phyloP scores from a whole-genome alignment of 2,113 vertebrate species.

The Scytalopus superciliaris region DNA sequence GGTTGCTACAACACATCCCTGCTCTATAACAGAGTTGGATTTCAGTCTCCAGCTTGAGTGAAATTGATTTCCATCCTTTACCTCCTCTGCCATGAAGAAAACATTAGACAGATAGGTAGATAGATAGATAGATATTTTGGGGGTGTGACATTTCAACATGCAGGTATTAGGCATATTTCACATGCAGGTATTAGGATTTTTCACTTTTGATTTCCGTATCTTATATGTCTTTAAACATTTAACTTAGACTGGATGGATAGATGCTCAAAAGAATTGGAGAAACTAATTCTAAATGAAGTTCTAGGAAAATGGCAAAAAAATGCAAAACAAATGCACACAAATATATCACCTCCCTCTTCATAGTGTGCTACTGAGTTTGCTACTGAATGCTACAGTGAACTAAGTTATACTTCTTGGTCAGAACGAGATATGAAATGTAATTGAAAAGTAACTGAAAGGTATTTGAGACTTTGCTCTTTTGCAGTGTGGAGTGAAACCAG shows the following conservation, averaged over 20 bases:
- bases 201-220: neutral
- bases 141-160: neutral
- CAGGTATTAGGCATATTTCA: too few species aligned
- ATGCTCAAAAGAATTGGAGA: neutral
- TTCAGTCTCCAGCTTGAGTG: neutral
- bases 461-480: conserved; percentile 34
- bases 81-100: fast-evolving
- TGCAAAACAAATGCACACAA: neutral
- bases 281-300: neutral
- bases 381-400: neutral
- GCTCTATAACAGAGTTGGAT: neutral
- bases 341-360: neutral
- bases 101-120: neutral
- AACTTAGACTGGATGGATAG: neutral
- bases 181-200: neutral
- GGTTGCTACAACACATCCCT: neutral
- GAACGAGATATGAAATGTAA: conserved; percentile 5
- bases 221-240: neutral
- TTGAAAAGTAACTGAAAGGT: conserved; percentile 23
- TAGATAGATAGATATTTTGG: neutral
- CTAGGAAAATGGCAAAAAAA: neutral
- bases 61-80: neutral
- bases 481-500: conserved; percentile 38
- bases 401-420: neutral
- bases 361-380: neutral